Evolutionary conservation across 2,797 vertebrate species (phyloP).

Genomic region (Lophius americanus): DNA sequence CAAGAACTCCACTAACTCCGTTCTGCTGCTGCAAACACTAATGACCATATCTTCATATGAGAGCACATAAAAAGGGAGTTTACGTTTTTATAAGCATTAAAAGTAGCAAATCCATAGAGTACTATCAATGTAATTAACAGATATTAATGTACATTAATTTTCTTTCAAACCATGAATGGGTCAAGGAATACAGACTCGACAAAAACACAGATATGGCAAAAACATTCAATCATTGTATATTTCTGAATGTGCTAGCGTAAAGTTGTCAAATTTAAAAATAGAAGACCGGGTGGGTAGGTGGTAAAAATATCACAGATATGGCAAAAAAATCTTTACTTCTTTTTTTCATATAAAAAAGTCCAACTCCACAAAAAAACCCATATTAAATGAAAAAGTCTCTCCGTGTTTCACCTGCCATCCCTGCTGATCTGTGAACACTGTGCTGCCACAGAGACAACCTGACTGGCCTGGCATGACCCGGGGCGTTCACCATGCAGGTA

Average conservation of each 20-base stretch:
- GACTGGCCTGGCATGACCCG: slow-evolving; percentile 27
- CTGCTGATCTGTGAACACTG: slow-evolving; percentile 42
- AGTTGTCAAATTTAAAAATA: neutral
- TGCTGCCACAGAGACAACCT: slow-evolving; percentile 44
- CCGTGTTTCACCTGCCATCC: slow-evolving; percentile 6
- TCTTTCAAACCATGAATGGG: neutral
- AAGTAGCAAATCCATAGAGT: neutral
- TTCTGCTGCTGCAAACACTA: neutral
- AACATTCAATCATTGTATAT: neutral
- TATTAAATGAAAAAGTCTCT: slow-evolving; percentile 29
- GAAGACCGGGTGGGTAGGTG: neutral
- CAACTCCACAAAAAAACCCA: neutral
- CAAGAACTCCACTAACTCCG: neutral
- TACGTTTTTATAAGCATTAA: neutral
- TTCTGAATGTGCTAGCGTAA: neutral
- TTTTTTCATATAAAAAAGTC: slow-evolving; percentile 1
- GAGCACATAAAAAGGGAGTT: neutral
- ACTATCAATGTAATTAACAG: too few species aligned
- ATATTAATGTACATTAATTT: too few species aligned
- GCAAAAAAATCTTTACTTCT: neutral
- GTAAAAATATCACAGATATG: too few species aligned
- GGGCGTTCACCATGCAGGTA: slow-evolving; percentile 54
- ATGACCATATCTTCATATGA: neutral
- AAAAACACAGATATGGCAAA: neutral
- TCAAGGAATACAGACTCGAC: neutral